Evolutionary conservation across 2,797 vertebrate species (phyloP).

Genomic region (Schizothorax lantsangensis): DNA sequence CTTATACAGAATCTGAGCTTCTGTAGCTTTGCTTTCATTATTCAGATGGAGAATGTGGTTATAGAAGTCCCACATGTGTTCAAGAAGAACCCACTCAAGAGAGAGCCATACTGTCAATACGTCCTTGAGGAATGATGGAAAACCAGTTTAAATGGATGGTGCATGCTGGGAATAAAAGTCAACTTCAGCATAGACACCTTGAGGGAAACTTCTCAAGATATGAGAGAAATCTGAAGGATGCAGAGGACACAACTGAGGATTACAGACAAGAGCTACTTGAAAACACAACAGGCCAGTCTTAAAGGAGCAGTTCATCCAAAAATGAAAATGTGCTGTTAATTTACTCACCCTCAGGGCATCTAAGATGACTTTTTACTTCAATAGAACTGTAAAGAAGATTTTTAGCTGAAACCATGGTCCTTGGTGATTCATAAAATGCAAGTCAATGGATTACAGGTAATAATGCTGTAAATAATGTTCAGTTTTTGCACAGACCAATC

Average conservation of each 20-base stretch:
- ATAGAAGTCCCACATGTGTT: slow-evolving; percentile 14
- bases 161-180: slow-evolving; percentile 23
- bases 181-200: background rate
- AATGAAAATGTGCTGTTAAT: background rate
- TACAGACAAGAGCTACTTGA: background rate
- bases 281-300: background rate
- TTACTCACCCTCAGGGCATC: background rate
- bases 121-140: slow-evolving; percentile 50
- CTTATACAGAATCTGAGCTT: slow-evolving; percentile 47
- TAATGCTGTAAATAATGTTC: background rate
- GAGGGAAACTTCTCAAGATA: background rate
- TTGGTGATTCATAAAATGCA: background rate
- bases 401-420: background rate
- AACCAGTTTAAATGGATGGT: slow-evolving; percentile 32
- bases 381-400: background rate
- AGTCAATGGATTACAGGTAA: background rate
- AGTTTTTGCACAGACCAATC: background rate
- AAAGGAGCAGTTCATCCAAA: background rate
- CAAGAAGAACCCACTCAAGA: slow-evolving; percentile 14
- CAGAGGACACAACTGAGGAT: slow-evolving; percentile 37
- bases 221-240: slow-evolving; percentile 11
- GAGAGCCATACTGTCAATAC: slow-evolving; percentile 28
- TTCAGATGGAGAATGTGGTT: slow-evolving; percentile 34
- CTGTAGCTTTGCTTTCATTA: slow-evolving; percentile 49
- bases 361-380: background rate